phyloP scores from a whole-genome alignment of 2,797 vertebrate species.

The Tachyglossus aculeatus region DNA sequence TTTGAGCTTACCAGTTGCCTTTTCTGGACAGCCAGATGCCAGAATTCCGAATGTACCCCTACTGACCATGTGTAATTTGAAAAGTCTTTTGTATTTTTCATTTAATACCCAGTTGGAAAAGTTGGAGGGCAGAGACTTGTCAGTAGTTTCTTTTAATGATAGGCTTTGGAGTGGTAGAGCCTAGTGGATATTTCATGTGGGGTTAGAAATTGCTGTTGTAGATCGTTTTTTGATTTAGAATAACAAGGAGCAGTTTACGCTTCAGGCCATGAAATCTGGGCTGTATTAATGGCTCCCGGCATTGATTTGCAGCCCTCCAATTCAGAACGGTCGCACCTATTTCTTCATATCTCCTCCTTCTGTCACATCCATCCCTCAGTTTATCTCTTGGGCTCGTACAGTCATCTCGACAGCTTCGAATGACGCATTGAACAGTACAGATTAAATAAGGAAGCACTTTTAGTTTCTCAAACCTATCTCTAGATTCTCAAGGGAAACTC shows the following conservation, averaged over 20 bases:
- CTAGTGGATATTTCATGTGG: background rate
- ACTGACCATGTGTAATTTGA: background rate
- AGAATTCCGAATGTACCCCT: background rate
- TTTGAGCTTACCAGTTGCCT: background rate
- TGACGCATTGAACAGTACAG: background rate
- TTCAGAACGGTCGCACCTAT: background rate
- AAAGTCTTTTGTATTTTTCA: background rate
- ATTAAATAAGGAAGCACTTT: background rate
- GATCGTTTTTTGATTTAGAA: background rate
- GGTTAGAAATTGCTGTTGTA: background rate
- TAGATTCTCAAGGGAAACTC: background rate
- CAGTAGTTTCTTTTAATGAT: background rate
- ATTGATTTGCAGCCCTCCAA: background rate
- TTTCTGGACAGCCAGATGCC: background rate
- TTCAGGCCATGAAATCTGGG: slow-evolving; percentile 2
- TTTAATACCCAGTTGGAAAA: background rate
- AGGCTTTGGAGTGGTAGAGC: background rate
- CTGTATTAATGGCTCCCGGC: background rate
- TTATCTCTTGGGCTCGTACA: background rate
- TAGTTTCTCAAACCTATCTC: background rate
- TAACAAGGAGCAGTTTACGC: background rate
- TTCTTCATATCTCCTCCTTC: background rate
- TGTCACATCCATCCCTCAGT: background rate
- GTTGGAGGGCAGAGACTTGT: background rate
- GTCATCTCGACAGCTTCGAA: background rate